Evolutionary conservation across 2,888 invertebrate genomes (phyloP), one percentile per base, ranked within the genome.

Genomic region (Cantharis rustica): DNA sequence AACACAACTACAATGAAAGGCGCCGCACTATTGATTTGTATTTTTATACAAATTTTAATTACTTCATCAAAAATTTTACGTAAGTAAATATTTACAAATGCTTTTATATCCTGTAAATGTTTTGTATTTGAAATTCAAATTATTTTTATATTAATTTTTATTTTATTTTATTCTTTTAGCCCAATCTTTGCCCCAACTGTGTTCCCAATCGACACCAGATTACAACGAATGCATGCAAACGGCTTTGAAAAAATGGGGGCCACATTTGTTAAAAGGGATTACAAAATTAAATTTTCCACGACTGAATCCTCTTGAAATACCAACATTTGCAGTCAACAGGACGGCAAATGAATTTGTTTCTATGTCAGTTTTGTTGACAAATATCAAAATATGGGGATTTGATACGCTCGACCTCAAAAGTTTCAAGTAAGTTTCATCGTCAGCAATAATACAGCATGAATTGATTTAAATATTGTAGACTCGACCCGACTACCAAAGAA

Each of bases 281-380:
- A 91, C 92, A 0, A 93, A 93, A 83, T 87, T 95, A 0, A 89
- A 90, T 15, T 91, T 95, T 68, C 95, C 95, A 0, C 89, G 92
- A 0, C 88, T 94, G 79, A 95, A 95, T 79, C 95, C 95, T 0
- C 90, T 95, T 79, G 88, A 86, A 10, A 89, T 95, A 13, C 93
- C 94, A 0, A 91, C 92, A 72, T 89, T 95, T 77, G 91, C 91
- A 81, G 91, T 95, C 79, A 92, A 93, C 85, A 92, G 94, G 82
- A 92, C 92, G 0, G 90, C 92, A 9, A 86, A 85, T 75, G 92
- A 94, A 1, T 91, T 93, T n/a, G 90, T 95, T 17, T 91, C 91
- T 77, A 85, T 95, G 15, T 92, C 92, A 80, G 94, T 95, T 0
- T 90, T 90, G 0, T 90, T 93, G 78, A 92, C 88, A 76, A 91